Percentiles rank a stretch among this genome's conserved stretches.
phyloP scores from a whole-genome alignment of 2,113 vertebrate genomes.

The Tychaedon coryphoeus region DNA sequence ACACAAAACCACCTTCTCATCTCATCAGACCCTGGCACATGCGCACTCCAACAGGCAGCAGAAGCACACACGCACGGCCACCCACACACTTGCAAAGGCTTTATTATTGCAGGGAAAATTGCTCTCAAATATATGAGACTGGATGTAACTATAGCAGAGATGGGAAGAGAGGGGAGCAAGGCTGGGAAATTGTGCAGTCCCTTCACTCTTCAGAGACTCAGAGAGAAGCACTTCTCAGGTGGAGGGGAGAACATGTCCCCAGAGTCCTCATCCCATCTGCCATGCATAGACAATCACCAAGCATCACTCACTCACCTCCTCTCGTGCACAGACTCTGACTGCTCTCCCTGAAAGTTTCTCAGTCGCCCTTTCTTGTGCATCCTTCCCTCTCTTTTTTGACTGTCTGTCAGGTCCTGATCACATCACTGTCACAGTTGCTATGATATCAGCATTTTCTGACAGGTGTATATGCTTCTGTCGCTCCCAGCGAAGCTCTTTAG shows the following conservation, averaged over 20 bases:
- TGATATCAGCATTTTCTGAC: constrained; percentile 20
- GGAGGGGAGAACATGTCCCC: background rate
- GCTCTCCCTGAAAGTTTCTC: background rate
- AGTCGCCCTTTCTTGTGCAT: background rate
- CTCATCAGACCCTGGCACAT: background rate
- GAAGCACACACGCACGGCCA: background rate
- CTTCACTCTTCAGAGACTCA: background rate
- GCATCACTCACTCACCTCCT: fast-evolving
- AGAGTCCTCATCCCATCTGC: background rate
- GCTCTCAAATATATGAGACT: background rate
- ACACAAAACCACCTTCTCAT: background rate
- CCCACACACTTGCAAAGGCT: fast-evolving
- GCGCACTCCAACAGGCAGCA: fast-evolving
- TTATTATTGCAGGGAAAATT: background rate
- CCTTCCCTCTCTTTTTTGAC: background rate
- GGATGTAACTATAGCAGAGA: background rate
- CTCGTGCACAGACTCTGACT: background rate
- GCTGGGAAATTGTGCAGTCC: background rate
- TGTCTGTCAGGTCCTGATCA: constrained; percentile 29
- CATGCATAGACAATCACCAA: background rate
- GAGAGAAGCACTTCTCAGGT: background rate
- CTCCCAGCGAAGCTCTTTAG: constrained; percentile 7
- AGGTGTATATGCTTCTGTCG: constrained; percentile 25
- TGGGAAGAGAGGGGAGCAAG: background rate
- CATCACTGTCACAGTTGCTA: constrained; percentile 4